phyloP scores from a whole-genome alignment of 1,140 invertebrate species.

The Leptoteleia sp. region DNA sequence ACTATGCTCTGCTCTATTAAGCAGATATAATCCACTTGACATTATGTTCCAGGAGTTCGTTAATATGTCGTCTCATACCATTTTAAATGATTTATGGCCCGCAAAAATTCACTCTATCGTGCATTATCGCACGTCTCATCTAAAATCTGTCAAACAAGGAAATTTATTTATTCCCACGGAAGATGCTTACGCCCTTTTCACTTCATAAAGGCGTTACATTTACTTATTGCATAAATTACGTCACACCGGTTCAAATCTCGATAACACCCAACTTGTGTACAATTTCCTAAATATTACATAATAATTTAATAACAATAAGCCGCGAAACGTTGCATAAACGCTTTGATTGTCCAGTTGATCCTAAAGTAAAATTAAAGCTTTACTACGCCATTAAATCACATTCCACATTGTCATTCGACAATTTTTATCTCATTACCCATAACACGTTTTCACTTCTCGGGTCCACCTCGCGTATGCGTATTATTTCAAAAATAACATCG shows the following conservation, averaged over 20 bases:
- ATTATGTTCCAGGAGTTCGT: constrained; percentile 14
- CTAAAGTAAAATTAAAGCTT: constrained; percentile 22
- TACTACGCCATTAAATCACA: constrained; percentile 12
- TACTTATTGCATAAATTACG: constrained; percentile 48
- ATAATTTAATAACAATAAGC: constrained; percentile 31
- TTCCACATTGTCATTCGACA: constrained; percentile 25
- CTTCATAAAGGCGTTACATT: constrained; percentile 35
- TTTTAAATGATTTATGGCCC: not conserved
- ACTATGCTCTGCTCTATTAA: no score
- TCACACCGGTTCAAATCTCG: constrained; percentile 25
- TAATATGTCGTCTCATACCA: constrained; percentile 6
- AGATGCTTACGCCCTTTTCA: constrained; percentile 13
- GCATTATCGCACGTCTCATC: constrained; percentile 5
- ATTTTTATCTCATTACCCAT: constrained; percentile 21
- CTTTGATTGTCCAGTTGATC: constrained; percentile 25
- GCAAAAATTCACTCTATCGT: not conserved
- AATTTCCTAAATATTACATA: constrained; percentile 37
- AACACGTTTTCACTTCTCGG: constrained; percentile 19
- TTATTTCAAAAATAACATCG: constrained; percentile 15
- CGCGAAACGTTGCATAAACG: constrained; percentile 11
- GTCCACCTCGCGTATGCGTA: not conserved
- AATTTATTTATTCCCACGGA: constrained; percentile 36
- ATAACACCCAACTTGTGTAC: constrained; percentile 30
- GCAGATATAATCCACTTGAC: no score
- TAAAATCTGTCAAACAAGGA: constrained; percentile 19